These are phyloP conservation scores for Brachirus orientalis DNA, from an alignment of 2,113 vertebrate genomes.

Conservation along the genomic window DNA sequence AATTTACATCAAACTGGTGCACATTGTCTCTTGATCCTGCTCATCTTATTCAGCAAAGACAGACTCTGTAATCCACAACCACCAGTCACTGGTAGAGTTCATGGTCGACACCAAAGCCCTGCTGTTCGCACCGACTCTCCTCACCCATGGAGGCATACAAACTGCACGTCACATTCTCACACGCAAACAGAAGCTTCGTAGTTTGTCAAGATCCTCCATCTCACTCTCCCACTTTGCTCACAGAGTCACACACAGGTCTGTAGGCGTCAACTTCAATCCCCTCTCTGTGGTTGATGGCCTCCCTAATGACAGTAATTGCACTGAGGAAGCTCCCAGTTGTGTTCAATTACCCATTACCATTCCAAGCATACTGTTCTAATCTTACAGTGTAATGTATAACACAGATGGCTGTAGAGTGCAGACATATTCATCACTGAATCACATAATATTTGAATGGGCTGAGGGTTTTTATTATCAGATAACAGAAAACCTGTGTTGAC, in stretches of 20 bases:
- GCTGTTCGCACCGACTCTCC: slow-evolving; percentile 40
- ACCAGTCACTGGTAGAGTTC: slow-evolving; percentile 48
- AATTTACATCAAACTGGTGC: slow-evolving; percentile 46
- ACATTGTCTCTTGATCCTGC: slow-evolving; percentile 57
- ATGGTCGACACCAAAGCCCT: slow-evolving; percentile 53
- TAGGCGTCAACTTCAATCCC: slow-evolving; percentile 37
- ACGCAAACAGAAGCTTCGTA: slow-evolving; percentile 19
- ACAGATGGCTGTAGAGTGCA: slow-evolving; percentile 57
- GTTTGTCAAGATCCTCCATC: slow-evolving; percentile 12
- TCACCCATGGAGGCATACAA: not conserved
- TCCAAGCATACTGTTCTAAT: slow-evolving; percentile 56
- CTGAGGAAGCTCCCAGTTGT: slow-evolving; percentile 65
- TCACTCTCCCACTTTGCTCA: slow-evolving; percentile 8
- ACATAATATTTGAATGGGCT: slow-evolving; percentile 11
- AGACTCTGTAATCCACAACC: slow-evolving; percentile 63
- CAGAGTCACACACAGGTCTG: not conserved
- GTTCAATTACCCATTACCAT: slow-evolving; percentile 70
- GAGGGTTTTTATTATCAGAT: slow-evolving; percentile 27
- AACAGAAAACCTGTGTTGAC: slow-evolving; percentile 7
- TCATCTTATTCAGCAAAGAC: slow-evolving; percentile 64
- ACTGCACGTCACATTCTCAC: slow-evolving; percentile 14
- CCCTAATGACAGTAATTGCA: slow-evolving; percentile 71
- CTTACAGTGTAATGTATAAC: slow-evolving; percentile 43
- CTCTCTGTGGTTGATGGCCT: slow-evolving; percentile 43
- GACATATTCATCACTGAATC: slow-evolving; percentile 47